Evolutionary conservation across 2,113 vertebrate species (phyloP), one percentile per base, ranked within the genome.

Genomic region (Columba livia): DNA sequence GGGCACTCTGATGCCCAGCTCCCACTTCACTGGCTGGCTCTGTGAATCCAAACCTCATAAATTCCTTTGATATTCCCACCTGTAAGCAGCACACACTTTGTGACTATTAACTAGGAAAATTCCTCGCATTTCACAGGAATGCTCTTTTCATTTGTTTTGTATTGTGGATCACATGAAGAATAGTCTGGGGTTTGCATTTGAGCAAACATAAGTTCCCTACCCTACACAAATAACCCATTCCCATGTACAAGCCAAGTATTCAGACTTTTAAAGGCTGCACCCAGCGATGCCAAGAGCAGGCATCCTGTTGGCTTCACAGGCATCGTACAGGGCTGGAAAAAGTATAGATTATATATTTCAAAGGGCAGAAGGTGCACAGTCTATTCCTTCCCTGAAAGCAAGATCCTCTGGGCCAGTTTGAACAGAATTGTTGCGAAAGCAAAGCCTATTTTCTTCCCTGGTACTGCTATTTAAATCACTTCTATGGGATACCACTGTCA

Each of bases 391-490:
- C 44, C 38, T 42, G 20, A 42, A 71, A 71, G 58, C 62, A n/a
- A 53, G 50, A 36, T 53, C 75, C 80, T 93, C 58, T 60, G 60
- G 83, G 81, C 67, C 61, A 40, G 73, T 81, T 67, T 60, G 71
- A 92, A 34, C 32, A 82, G 71, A 93, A 88, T 2, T 38, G 11
- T 32, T 93, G 29, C 90, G 87, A 84, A 77, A 93, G 21, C 28
- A 50, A 88, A 86, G 65, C 31, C 65, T 57, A 34, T 9, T 80
- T 95, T 83, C 73, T 81, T 66, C 58, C 29, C 65, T 23, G 6
- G 24, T 47, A 69, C 13, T 53, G 67, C 40, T 86, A 82, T 73
- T 93, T 81, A 94, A 89, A 94, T 93, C 57, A 92, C 48, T 90
- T 95, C 91, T 69, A 60, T 50, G 87, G 42, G 42, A 93, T 19